These are phyloP conservation scores for Trogon surrucura DNA, from an alignment of 2,113 vertebrate genomes.

Conservation along the genomic window DNA sequence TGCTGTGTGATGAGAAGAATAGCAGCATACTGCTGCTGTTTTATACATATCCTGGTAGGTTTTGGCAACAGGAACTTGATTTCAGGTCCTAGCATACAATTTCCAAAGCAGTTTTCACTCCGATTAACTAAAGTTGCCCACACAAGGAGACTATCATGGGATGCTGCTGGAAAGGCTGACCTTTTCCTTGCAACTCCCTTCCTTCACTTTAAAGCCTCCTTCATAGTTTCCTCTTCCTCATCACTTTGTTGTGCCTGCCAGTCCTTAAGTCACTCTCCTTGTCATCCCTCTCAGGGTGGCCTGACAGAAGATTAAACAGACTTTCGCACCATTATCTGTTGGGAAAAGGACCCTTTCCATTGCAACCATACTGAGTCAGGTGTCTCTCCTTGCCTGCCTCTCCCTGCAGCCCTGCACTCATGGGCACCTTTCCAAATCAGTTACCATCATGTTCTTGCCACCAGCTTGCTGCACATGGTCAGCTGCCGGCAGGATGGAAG, in stretches of 20 bases:
- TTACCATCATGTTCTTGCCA: neutral
- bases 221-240: neutral
- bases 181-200: neutral
- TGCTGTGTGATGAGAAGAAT: no score
- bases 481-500: neutral
- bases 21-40: no score
- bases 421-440: neutral
- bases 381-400: neutral
- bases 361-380: neutral
- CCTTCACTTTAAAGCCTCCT: neutral
- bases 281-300: neutral
- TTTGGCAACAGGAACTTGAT: no score
- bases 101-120: no score
- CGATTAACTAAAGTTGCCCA: no score
- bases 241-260: neutral
- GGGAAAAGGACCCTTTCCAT: neutral
- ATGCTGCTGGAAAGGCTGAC: neutral
- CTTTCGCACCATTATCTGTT: accelerated
- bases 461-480: neutral
- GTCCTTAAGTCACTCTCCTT: neutral
- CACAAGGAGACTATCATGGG: neutral
- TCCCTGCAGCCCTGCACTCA: neutral
- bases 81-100: no score
- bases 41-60: no score
- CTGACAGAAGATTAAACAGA: neutral